Base-by-base conservation (phyloP, 2,888 invertebrate genomes). In the Polymixis lichenea region DNA sequence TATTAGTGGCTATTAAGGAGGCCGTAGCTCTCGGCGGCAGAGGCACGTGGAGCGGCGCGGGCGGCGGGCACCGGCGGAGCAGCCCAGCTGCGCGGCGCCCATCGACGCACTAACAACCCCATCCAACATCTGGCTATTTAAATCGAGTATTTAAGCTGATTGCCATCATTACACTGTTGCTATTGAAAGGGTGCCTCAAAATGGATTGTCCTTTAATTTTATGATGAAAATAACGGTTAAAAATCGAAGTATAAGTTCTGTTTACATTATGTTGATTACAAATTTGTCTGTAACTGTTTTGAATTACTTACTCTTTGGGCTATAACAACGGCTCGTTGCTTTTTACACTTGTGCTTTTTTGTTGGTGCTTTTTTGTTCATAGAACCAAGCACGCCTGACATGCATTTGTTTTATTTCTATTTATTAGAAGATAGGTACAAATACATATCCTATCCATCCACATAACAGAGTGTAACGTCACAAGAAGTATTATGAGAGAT, bases 121-220 rank as follows among this genome's bases (percentile, higher is more conserved):
- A 88, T 90, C 89, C 91, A 86, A 88, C 92, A 91, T 92, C 93
- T 92, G 92, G 90, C 90, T 91, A 92, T 92, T 93, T 92, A 91
- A 93, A 93, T 92, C 91, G 91, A 90, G 91, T 90, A 92, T 93
- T 93, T 91, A 93, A 91, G 89, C 90, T 93, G 93, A 94, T 94
- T 92, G 92, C 87, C 85, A 90, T 91, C 91, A 92, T 93, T 92
- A 93, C 87, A 87, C 67, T 77, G 89, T 90, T 86, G 90, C 88
- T 90, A 90, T 92, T 91, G 88, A 91, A 91, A 91, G 90, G 89
- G 88, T 90, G 87, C 78, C 81, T 89, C 82, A 79, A 89, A 92
- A 91, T 91, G 88, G 89, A 92, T 90, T 89, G 85, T 82, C 85
- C 86, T 91, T 92, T 88, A 90, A 87, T 89, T 91, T 91, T 84